Base-by-base conservation (phyloP, 37 sponge, comb jelly and placozoan species). In the Chondrilla cf. caribensis region DNA sequence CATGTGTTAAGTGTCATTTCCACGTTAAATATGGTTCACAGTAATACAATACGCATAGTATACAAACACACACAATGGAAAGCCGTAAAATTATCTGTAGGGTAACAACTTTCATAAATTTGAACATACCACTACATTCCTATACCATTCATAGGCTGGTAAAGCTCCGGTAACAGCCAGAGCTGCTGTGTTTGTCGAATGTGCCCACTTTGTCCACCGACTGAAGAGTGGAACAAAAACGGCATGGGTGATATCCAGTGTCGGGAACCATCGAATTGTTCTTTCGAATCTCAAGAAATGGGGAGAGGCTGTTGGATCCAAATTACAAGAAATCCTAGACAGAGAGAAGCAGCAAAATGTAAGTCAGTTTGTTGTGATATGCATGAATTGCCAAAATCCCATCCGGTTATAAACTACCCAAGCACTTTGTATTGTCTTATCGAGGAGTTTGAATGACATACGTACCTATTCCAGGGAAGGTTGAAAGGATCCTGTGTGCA, bases 161-260 rank as follows among this genome's bases (percentile, higher is more conserved):
- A 79, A 66, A 0, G 73, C 67, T 4, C 44, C 87, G 28, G 87
- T 91, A 0, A 79, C 87, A 31, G 78, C 79, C 0, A 60, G 87
- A 31, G 86, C 85, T 21, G 81, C 85, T 76, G 91, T 91, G 0
- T 67, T 91, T 24, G 58, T 91, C 54, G 91, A 91, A 79, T 91
- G 91, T 84, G 84, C 85, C 5, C 32, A 84, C 38, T 91, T 91
- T 87, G 87, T 91, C 26, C 54, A 54, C 18, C 80, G 60, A 4
- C 65, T 91, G 0, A 47, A 80, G 35, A 19, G 42, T 19, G 38
- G 72, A 24, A 35, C 75, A 11, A 17, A 21, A 22, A 85, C 81
- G 21, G 58, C 39, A 32, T 91, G 91, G 91, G 25, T 87, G 22
- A 29, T 38, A 1, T 41, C 85, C 35, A 81, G 81, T 42, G 2